Base-by-base conservation (phyloP, 2,113 vertebrate genomes). In the Chloropsis hardwickii region DNA sequence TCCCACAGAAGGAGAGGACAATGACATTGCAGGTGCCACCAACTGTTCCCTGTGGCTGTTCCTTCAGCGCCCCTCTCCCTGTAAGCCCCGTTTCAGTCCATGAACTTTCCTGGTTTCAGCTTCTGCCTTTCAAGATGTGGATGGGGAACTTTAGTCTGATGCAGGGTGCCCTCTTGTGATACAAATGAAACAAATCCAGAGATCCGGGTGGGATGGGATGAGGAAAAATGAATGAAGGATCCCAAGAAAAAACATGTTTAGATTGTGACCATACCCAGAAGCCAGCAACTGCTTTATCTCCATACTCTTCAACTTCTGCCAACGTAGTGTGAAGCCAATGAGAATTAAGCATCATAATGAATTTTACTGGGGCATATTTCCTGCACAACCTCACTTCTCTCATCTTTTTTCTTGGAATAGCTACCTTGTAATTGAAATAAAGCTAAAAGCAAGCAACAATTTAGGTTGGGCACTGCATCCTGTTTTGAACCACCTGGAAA, bases 151-250 rank as follows among this genome's bases (percentile, higher is more conserved):
- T 45, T 33, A 67, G 19, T 25, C 39, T 33, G 76, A 44, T 1
- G 4, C 28, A 72, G 61, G 9, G n/a, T 80, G 88, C 86, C 91
- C 86, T 90, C 86, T 82, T 76, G 88, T 88, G 88, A 56, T 27
- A 25, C 2, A 61, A 67, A 64, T 37, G 28, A 53, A 66, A 69
- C 29, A 29, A 60, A 64, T 27, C 8, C 7, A 5, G 54, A 60
- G 40, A 14, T 22, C 6, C 0, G 0, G 6, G 11, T 15, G 44
- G 10, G 24, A 21, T 27, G 25, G 28, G 4, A 7, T 16, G 39
- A 53, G 39, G 64, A 51, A n/a, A 31, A n/a, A 33, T 18, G 10
- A 58, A 29, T 9, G 9, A 24, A 61, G 20, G 24, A 20, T 33
- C 15, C 13, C 22, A 22, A 39, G n/a, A 42, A 53, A 22, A 69